Evolutionary conservation across 2,888 invertebrate genomes (phyloP).

Genomic region (Heliconius ethilla): DNA sequence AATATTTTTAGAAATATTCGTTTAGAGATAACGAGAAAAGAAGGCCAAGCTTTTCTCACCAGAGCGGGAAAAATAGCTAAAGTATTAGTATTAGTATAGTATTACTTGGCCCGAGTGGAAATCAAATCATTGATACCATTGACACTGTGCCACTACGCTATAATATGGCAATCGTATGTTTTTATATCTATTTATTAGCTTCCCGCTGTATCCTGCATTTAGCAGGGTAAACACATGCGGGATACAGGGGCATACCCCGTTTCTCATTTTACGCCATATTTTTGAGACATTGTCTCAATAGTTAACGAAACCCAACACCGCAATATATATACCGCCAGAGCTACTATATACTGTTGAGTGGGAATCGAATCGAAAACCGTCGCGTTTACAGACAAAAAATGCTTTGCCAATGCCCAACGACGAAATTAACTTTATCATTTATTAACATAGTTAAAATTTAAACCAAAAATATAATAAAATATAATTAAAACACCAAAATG

Average conservation of each 20-base stretch:
- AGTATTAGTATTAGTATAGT: too few species aligned
- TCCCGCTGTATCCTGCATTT: not conserved
- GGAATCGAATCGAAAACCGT: not conserved
- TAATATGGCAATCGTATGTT: not conserved
- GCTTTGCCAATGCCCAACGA: not conserved
- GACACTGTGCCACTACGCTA: too few species aligned
- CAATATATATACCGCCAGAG: not conserved
- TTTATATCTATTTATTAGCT: not conserved
- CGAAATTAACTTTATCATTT: not conserved
- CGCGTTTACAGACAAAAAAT: not conserved
- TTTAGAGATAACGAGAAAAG: too few species aligned
- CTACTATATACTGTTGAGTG: too few species aligned
- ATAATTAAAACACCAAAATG: constrained; percentile 14
- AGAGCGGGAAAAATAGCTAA: too few species aligned
- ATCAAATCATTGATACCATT: too few species aligned
- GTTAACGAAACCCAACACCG: not conserved
- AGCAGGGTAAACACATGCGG: too few species aligned
- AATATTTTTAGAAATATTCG: too few species aligned
- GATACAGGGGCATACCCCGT: too few species aligned
- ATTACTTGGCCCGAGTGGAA: too few species aligned
- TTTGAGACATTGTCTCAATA: not conserved
- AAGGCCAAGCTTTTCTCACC: too few species aligned
- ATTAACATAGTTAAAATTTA: not conserved
- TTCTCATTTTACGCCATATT: not conserved
- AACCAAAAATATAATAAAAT: not conserved